Evolutionary conservation across 2,113 vertebrate genomes (phyloP), one percentile per base, ranked within the genome.

Genomic region (Leiothrix lutea): DNA sequence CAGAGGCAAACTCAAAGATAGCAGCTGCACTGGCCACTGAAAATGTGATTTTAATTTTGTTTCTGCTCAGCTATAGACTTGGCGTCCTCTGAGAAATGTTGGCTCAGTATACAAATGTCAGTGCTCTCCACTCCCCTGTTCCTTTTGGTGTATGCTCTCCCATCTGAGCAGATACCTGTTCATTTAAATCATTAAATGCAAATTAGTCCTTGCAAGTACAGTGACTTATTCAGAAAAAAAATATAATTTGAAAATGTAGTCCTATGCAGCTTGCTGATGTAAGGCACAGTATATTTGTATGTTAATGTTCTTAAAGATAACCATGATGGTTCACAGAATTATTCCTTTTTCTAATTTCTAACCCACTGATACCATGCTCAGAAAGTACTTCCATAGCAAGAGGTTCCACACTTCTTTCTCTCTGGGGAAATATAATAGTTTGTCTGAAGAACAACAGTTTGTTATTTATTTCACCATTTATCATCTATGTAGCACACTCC

Each of bases 11-110:
- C 7, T 86, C 80, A 91, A 86, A 75, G 71, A 60, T 7, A 86
- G 50, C 75, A 94, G 79, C 80, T 95, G 91, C 2, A 2, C 47
- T 62, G 48, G 65, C 44, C 65, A 84, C 51, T 84, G 84, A 94
- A 95, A 91, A 79, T 44, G 75, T 35, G 5, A 38, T 92, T 93
- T 78, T 84, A 87, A 84, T 95, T 95, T 93, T 71, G n/a, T 64
- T 93, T 75, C 22, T 74, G 88, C 79, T 92, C 54, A 38, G 79
- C 42, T 53, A 22, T 86, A 88, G 88, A 35, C 58, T 90, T 86
- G 82, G 69, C 24, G 42, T 45, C 54, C 62, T 73, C 72, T 78
- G 67, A 80, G 58, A 90, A 86, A 29, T 12, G 9, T 36, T 80
- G 56, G 80, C 69, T 86, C 65, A 28, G 60, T 48, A 31, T 31